Percentiles rank a stretch among this genome's conserved stretches.
Conservation (phyloP, 1,140 invertebrate species). For the Ceratina australensis region DNA sequence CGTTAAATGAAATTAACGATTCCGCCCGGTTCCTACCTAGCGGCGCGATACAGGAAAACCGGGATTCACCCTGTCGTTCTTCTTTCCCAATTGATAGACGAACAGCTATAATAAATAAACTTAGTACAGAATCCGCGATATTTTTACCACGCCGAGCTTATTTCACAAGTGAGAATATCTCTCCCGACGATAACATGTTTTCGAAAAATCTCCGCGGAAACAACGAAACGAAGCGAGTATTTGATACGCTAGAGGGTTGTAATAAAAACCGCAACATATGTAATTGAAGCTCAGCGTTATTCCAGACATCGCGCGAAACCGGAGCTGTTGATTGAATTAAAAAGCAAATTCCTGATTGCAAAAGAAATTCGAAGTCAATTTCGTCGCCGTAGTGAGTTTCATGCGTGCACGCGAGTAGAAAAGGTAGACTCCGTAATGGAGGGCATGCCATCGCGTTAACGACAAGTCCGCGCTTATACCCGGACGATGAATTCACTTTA, state of each 20-base stretch:
- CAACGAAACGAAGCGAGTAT: too few species aligned
- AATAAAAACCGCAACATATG: too few species aligned
- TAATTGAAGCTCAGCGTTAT: too few species aligned
- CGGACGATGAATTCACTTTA: slow-evolving; percentile 65
- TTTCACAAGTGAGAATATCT: too few species aligned
- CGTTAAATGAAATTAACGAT: slow-evolving; percentile 75
- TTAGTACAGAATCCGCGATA: too few species aligned
- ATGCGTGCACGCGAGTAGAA: slow-evolving; percentile 31
- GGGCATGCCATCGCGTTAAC: slow-evolving; percentile 48
- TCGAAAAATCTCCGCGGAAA: too few species aligned
- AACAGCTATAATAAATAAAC: too few species aligned
- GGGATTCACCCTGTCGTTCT: slow-evolving; percentile 53
- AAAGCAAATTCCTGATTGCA: not conserved
- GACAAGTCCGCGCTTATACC: slow-evolving; percentile 26
- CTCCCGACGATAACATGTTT: too few species aligned
- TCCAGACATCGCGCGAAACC: too few species aligned
- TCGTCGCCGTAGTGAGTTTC: not conserved
- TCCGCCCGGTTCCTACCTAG: slow-evolving; percentile 56
- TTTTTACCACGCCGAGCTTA: too few species aligned
- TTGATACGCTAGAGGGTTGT: too few species aligned
- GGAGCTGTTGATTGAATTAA: too few species aligned
- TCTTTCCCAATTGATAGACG: slow-evolving; percentile 14
- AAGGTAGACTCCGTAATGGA: slow-evolving; percentile 53
- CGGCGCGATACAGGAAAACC: slow-evolving; percentile 37
- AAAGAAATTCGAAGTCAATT: not conserved